Conservation (phyloP, 2,888 invertebrate species). For the Eutolmus rufibarbis region DNA sequence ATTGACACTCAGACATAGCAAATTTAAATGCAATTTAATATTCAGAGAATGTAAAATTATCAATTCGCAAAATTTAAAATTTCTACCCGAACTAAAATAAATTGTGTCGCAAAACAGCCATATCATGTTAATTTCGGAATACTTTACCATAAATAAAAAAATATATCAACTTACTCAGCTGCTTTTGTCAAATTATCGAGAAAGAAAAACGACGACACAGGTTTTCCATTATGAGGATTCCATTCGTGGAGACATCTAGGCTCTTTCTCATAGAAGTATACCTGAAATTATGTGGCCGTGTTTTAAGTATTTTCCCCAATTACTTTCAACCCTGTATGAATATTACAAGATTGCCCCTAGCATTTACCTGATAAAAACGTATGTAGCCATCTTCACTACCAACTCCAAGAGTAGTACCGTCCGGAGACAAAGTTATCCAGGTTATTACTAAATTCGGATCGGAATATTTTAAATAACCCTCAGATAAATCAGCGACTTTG, state of each 20-base stretch:
- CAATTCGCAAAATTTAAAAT: neutral
- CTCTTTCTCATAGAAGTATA: conserved; percentile 74
- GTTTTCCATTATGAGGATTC: conserved; percentile 89
- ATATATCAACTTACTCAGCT: conserved; percentile 71
- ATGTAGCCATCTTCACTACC: conserved; percentile 88
- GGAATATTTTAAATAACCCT: conserved; percentile 57
- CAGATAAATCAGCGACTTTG: conserved; percentile 54
- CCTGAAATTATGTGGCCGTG: conserved; percentile 57
- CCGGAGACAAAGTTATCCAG: conserved; percentile 91
- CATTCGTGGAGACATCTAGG: conserved; percentile 90
- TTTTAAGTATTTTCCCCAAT: neutral
- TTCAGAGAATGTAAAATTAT: neutral
- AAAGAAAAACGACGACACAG: conserved; percentile 89
- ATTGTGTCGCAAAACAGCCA: no score
- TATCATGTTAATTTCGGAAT: neutral
- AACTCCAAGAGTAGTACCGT: conserved; percentile 92
- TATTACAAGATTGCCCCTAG: no score
- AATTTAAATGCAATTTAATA: neutral
- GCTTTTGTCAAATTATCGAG: conserved; percentile 89
- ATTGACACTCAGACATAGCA: neutral
- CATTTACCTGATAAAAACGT: conserved; percentile 84
- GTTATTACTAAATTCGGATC: conserved; percentile 73
- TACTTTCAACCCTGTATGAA: neutral
- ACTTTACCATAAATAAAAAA: neutral
- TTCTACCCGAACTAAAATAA: neutral